These are phyloP conservation scores for Ceratotherium simum DNA, from an alignment of 2,113 vertebrate species.

Conservation along the genomic window DNA sequence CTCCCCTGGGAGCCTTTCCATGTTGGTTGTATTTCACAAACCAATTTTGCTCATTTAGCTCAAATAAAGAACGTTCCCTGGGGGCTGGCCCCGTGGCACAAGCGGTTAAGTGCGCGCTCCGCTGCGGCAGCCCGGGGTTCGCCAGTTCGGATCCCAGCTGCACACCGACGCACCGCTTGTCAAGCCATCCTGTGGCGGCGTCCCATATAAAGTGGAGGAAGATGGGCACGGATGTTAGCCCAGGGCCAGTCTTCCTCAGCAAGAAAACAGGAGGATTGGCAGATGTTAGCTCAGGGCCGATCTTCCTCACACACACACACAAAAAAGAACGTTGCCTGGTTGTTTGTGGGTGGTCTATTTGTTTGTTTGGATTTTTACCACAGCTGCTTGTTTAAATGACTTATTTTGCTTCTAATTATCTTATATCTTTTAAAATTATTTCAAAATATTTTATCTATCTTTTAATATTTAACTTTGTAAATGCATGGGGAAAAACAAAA, in stretches of 20 bases:
- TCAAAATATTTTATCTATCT: constrained; percentile 3
- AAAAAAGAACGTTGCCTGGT: not conserved
- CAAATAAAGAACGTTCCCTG: not conserved
- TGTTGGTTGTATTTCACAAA: not conserved
- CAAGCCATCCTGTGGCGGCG: too few relatives aligned
- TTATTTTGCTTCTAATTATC: constrained; percentile 17
- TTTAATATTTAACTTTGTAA: not conserved
- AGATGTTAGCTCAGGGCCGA: too few relatives aligned
- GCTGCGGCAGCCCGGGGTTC: too few relatives aligned
- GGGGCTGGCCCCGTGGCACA: too few relatives aligned
- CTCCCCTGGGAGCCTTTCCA: not conserved
- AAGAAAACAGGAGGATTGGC: too few relatives aligned
- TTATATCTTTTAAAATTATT: not conserved
- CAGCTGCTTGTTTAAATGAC: constrained; percentile 11
- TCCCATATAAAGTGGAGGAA: too few relatives aligned
- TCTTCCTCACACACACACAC: too few relatives aligned
- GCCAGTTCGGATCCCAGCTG: too few relatives aligned
- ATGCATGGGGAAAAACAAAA: not conserved
- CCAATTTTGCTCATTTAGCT: not conserved
- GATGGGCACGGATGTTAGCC: too few relatives aligned
- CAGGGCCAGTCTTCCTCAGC: too few relatives aligned
- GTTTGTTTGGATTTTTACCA: not conserved
- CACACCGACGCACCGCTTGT: too few relatives aligned
- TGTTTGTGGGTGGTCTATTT: not conserved
- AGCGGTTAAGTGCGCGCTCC: too few relatives aligned